phyloP scores from a whole-genome alignment of 1,140 invertebrate species.

The Galendromus occidentalis region DNA sequence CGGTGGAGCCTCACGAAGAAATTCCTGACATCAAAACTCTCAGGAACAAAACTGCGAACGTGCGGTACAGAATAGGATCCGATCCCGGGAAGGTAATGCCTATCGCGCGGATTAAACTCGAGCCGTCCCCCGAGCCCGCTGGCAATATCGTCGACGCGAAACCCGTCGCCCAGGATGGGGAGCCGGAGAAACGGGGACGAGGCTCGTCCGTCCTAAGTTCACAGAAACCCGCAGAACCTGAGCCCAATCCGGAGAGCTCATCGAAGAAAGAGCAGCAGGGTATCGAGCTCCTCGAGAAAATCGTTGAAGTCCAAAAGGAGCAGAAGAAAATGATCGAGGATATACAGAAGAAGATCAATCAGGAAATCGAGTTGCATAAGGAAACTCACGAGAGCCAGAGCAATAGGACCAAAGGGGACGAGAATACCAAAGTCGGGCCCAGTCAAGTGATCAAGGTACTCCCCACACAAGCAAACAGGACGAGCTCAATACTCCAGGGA shows the following conservation, averaged over 20 bases:
- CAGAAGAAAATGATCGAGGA: constrained; percentile 8
- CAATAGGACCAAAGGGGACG: background rate
- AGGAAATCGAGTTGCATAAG: background rate
- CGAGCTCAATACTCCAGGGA: too few species aligned
- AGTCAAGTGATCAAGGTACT: too few species aligned
- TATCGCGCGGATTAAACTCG: background rate
- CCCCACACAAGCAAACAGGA: too few species aligned
- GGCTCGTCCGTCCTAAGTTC: too few species aligned
- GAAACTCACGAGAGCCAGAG: background rate
- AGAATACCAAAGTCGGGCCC: too few species aligned
- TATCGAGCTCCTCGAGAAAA: background rate
- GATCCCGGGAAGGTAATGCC: background rate
- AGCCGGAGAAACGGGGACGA: too few species aligned
- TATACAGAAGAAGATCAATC: constrained; percentile 4
- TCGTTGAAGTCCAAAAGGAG: background rate
- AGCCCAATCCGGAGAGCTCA: too few species aligned
- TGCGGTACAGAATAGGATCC: background rate
- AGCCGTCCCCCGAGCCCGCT: background rate
- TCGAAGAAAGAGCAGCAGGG: background rate
- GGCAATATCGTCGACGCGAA: too few species aligned
- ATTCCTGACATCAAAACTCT: background rate
- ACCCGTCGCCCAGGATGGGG: too few species aligned
- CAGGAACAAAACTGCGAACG: background rate
- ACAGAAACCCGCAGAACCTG: too few species aligned
- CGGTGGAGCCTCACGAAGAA: background rate